Evolutionary conservation across 2,888 invertebrate genomes (phyloP).

Genomic region (Yponomeuta plumbellus): DNA sequence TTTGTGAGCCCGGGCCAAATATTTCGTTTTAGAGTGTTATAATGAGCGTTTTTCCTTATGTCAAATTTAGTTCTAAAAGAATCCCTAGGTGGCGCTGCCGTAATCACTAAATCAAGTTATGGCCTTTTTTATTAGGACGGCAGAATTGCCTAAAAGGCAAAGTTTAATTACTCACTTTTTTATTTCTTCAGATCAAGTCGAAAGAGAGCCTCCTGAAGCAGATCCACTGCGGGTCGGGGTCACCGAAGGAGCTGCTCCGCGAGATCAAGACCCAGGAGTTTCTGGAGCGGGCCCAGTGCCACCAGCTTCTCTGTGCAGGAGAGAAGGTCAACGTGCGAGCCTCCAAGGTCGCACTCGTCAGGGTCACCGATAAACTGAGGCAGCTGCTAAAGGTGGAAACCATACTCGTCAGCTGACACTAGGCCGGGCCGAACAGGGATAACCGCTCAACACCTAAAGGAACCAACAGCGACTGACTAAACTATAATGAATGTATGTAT

Average conservation of each 20-base stretch:
- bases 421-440: slow-evolving; percentile 18
- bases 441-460: slow-evolving; percentile 52
- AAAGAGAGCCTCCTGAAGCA: slow-evolving; percentile 87
- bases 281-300: slow-evolving; percentile 86
- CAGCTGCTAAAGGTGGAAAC: slow-evolving; percentile 89
- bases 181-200: slow-evolving; percentile 82
- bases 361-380: slow-evolving; percentile 89
- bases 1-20: too few relatives aligned
- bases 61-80: too few relatives aligned
- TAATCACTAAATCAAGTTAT: too few relatives aligned
- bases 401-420: slow-evolving; percentile 80
- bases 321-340: slow-evolving; percentile 88
- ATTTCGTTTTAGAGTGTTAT: too few relatives aligned
- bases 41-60: too few relatives aligned
- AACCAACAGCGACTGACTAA: slow-evolving; percentile 21
- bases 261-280: slow-evolving; percentile 89
- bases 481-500: slow-evolving; percentile 34
- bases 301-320: slow-evolving; percentile 85
- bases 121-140: too few relatives aligned
- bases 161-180: too few relatives aligned
- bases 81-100: too few relatives aligned
- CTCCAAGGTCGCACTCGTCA: slow-evolving; percentile 87
- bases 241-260: slow-evolving; percentile 69
- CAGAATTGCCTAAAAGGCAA: too few relatives aligned
- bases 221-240: slow-evolving; percentile 78